These are phyloP conservation scores for Marisa cornuarietis DNA, from an alignment of 1,140 invertebrate species.

Conservation along the genomic window DNA sequence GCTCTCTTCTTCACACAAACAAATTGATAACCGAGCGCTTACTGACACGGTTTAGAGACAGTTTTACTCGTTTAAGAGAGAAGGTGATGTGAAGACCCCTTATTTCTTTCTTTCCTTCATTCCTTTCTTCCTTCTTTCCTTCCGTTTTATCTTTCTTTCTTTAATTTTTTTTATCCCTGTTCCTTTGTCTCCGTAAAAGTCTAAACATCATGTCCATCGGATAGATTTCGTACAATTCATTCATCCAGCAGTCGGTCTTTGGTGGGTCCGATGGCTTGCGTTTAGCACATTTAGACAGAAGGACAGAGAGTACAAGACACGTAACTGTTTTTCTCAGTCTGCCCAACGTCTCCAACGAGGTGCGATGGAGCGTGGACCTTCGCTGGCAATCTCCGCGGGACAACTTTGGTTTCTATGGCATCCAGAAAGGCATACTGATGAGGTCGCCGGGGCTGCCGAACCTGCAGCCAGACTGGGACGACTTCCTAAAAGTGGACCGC, in stretches of 20 bases:
- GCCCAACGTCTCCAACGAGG: slow-evolving; percentile 54
- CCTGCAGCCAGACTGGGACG: slow-evolving; percentile 52
- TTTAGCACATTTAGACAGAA: neutral
- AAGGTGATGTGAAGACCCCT: too few relatives aligned
- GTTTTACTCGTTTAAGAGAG: too few relatives aligned
- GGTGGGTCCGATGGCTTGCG: neutral
- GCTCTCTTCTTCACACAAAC: too few relatives aligned
- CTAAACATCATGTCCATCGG: too few relatives aligned
- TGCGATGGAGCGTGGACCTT: slow-evolving; percentile 62
- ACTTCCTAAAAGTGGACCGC: slow-evolving; percentile 47
- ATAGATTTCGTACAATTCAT: neutral
- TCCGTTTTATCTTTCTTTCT: too few relatives aligned
- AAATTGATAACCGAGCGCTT: too few relatives aligned
- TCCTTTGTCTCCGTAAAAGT: too few relatives aligned
- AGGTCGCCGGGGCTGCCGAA: slow-evolving; percentile 44
- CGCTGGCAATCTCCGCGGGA: slow-evolving; percentile 58
- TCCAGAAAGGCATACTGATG: slow-evolving; percentile 56
- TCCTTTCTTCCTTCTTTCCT: too few relatives aligned
- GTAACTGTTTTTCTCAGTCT: slow-evolving; percentile 39
- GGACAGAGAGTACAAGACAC: too few relatives aligned
- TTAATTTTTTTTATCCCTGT: too few relatives aligned
- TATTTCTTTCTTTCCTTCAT: too few relatives aligned
- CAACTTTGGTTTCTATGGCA: slow-evolving; percentile 55
- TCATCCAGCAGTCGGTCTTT: neutral
- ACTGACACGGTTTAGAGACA: too few relatives aligned